phyloP scores from a whole-genome alignment of 2,113 vertebrate genomes.

The Serilophus lunatus region DNA sequence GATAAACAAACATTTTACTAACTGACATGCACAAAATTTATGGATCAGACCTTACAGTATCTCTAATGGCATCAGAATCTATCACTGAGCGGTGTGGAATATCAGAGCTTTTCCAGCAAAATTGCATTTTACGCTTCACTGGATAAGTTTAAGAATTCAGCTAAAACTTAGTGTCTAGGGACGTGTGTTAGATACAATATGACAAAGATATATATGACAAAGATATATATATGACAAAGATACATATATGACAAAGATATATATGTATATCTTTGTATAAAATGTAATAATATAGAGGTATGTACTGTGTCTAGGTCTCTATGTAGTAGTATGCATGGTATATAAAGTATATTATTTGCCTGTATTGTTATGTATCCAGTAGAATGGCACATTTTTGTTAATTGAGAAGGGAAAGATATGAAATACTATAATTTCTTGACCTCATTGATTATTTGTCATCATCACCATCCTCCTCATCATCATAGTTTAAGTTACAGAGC shows the following conservation, averaged over 20 bases:
- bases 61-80: neutral
- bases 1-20: neutral
- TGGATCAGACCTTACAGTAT: neutral
- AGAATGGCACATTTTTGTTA: neutral
- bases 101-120: neutral
- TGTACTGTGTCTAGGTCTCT: neutral
- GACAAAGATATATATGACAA: too few species aligned
- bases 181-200: neutral
- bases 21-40: neutral
- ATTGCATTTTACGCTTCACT: neutral
- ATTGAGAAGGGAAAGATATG: neutral
- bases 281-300: too few species aligned
- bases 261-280: too few species aligned
- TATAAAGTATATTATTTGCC: neutral
- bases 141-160: neutral
- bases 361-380: neutral
- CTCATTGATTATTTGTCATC: rapidly evolving
- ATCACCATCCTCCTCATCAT: too few species aligned
- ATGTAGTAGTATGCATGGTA: neutral
- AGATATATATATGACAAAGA: too few species aligned
- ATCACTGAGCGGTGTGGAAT: neutral
- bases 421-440: neutral
- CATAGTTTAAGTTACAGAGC: neutral
- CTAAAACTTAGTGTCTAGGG: neutral
- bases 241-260: too few species aligned